Conservation (phyloP, 2,113 vertebrate species). For the Hypanus sabinus region DNA sequence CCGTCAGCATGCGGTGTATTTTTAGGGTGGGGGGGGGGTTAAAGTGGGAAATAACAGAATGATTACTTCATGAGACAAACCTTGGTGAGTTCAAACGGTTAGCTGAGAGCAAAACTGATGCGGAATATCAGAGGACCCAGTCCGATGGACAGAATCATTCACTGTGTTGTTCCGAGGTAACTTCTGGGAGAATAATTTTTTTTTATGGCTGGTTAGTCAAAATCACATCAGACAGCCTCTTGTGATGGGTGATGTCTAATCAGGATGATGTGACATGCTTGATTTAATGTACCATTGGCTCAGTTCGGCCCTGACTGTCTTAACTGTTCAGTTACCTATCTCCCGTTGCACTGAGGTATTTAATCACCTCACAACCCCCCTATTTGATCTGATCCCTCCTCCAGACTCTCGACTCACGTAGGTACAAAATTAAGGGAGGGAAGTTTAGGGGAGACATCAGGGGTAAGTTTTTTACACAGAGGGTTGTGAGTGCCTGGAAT, state of each 20-base stretch:
- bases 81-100: background rate
- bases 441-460: too few relatives aligned
- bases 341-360: background rate
- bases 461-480: too few relatives aligned
- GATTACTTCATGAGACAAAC: background rate
- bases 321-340: background rate
- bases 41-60: background rate
- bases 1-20: background rate
- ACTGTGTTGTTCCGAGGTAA: background rate
- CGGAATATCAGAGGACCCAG: background rate
- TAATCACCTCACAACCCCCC: background rate
- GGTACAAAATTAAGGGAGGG: too few relatives aligned
- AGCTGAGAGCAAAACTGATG: background rate
- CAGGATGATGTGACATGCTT: too few relatives aligned
- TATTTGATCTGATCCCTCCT: background rate
- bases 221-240: constrained; percentile 2
- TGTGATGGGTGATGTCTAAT: background rate
- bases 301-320: background rate
- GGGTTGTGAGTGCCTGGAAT: too few relatives aligned
- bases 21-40: too few relatives aligned
- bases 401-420: background rate
- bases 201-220: background rate
- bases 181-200: background rate
- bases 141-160: background rate
- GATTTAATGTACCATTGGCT: background rate